Evolutionary conservation across 2,797 vertebrate genomes (phyloP).

Genomic region (Harpagifer antarcticus): DNA sequence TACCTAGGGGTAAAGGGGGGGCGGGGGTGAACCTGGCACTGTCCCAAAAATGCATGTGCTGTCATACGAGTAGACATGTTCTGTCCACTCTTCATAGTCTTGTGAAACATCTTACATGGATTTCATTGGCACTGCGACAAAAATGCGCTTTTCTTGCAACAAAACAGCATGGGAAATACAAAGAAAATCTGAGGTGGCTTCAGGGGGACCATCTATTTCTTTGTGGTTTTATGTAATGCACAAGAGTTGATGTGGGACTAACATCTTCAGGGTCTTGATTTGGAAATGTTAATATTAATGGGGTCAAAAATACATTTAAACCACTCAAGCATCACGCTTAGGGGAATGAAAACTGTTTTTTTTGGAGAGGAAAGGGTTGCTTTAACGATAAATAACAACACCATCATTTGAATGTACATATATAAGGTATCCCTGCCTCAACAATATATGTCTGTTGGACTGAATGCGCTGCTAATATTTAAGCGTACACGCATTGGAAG

Average conservation of each 20-base stretch:
- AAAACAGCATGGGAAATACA: not conserved
- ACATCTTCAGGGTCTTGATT: conserved; percentile 1
- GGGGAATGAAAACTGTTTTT: conserved; percentile 1
- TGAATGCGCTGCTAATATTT: conserved; percentile 12
- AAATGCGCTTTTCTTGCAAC: not conserved
- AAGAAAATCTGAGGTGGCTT: not conserved
- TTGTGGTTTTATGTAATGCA: not conserved
- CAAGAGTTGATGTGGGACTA: not conserved
- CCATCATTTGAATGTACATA: conserved; percentile 30
- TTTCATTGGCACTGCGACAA: conserved; percentile 2
- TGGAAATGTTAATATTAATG: conserved; percentile 24
- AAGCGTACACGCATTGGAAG: not conserved
- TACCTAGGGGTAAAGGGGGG: conserved; percentile 41
- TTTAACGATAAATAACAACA: not conserved
- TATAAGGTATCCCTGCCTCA: not conserved
- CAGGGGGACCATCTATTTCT: too few relatives aligned
- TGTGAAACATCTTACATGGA: not conserved
- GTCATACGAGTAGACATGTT: conserved; percentile 26
- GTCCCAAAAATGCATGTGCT: conserved; percentile 30
- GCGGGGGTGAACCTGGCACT: conserved; percentile 21
- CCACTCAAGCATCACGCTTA: not conserved
- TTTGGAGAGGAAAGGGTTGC: not conserved
- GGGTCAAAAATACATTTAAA: conserved; percentile 19
- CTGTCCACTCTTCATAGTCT: not conserved
- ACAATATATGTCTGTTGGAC: conserved; percentile 1